Conservation (phyloP, 2,113 vertebrate species). For the Brevimyrus niger region DNA sequence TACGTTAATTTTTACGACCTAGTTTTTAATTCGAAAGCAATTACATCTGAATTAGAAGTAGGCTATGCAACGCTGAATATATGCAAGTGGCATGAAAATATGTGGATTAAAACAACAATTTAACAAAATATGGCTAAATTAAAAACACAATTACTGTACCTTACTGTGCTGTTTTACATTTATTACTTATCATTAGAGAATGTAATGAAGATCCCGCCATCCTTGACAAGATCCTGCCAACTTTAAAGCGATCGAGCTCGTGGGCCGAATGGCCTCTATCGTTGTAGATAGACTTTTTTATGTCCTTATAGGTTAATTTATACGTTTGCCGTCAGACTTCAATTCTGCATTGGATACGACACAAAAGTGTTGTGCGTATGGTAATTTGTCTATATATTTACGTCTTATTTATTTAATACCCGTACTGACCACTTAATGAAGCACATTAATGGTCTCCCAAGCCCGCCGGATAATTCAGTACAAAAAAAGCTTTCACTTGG, state of each 20-base stretch:
- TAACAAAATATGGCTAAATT: neutral
- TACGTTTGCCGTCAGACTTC: neutral
- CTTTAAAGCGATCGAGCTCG: neutral
- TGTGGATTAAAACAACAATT: neutral
- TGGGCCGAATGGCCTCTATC: neutral
- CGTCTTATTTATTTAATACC: neutral
- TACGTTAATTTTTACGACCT: neutral
- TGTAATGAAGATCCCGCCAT: neutral
- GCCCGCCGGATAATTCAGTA: neutral
- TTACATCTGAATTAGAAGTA: neutral
- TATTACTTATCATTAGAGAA: neutral
- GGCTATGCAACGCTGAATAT: neutral
- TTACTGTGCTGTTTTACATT: neutral
- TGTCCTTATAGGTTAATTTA: neutral
- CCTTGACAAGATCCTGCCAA: neutral
- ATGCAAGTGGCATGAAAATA: neutral
- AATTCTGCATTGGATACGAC: neutral
- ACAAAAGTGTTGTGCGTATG: neutral
- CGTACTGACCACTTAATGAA: neutral
- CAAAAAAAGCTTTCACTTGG: neutral
- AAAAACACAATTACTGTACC: neutral
- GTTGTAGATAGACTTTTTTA: neutral
- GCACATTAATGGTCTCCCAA: neutral
- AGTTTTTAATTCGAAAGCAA: neutral
- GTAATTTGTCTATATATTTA: neutral